Conservation (phyloP, 1,140 invertebrate species). For the Bursaphelenchus mucronatus region DNA sequence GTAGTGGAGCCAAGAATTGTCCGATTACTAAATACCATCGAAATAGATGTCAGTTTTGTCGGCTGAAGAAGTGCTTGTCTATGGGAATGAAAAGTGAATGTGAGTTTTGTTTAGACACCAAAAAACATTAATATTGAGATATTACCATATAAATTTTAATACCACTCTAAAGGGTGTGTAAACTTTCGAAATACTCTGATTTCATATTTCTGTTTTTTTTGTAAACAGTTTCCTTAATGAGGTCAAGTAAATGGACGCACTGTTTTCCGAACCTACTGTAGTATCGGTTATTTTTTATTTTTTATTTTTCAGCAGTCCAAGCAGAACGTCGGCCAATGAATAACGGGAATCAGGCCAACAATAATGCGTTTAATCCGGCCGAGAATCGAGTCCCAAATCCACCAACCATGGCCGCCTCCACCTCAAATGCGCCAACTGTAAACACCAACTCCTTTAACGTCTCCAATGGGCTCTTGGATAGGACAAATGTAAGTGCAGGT, state of each 20-base stretch:
- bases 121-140: neutral
- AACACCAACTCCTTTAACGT: neutral
- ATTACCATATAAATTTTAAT: neutral
- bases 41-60: slow-evolving; percentile 94
- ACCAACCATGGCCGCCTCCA: neutral
- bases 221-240: neutral
- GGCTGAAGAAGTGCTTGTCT: slow-evolving; percentile 88
- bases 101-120: slow-evolving; percentile 66
- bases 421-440: no score
- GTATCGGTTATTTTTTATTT: slow-evolving; percentile 26
- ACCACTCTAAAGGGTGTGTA: neutral
- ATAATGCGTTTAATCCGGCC: neutral
- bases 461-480: neutral
- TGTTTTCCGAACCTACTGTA: slow-evolving; percentile 15
- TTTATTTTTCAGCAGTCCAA: slow-evolving; percentile 64
- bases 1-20: slow-evolving; percentile 85
- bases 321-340: slow-evolving; percentile 64
- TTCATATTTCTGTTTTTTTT: neutral
- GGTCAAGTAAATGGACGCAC: neutral
- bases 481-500: no score
- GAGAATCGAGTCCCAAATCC: slow-evolving; percentile 1
- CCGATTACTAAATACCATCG: slow-evolving; percentile 90
- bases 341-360: slow-evolving; percentile 5
- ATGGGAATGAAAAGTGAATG: slow-evolving; percentile 98
- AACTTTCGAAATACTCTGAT: neutral